Evolutionary conservation across 2,113 vertebrate species (phyloP).

Genomic region (Malurus elegans): DNA sequence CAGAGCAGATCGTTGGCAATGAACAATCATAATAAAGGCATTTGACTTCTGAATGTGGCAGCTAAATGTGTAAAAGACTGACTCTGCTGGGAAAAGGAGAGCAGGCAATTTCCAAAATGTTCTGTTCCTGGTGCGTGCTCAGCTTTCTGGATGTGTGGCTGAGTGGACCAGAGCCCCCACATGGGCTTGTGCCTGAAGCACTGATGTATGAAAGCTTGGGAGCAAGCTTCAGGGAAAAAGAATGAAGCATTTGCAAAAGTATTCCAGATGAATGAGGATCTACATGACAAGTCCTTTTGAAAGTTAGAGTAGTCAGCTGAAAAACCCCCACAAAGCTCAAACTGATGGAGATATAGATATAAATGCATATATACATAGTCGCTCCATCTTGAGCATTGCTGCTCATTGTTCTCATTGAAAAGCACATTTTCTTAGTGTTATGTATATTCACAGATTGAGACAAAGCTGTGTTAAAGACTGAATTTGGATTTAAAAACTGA

Average conservation of each 20-base stretch:
- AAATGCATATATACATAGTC: neutral
- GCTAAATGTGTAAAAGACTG: slow-evolving; percentile 8
- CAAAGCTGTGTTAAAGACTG: neutral
- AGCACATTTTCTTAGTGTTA: neutral
- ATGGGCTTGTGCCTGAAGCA: neutral
- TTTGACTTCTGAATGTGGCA: slow-evolving; percentile 20
- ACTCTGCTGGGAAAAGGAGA: neutral
- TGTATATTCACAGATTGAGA: neutral
- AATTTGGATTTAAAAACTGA: neutral
- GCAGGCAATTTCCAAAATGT: neutral
- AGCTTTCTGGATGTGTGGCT: neutral
- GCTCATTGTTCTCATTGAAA: neutral
- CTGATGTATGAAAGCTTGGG: neutral
- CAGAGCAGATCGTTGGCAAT: neutral
- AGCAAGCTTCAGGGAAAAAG: neutral
- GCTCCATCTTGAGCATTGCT: neutral
- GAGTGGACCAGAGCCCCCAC: neutral
- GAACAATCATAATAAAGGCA: neutral
- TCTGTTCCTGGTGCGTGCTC: neutral
- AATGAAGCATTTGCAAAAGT: neutral
- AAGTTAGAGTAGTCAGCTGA: neutral
- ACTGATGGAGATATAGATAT: neutral
- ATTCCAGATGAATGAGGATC: neutral
- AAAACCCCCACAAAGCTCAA: neutral
- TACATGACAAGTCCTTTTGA: neutral